These are phyloP conservation scores for Sebastes miniatus DNA, from an alignment of 2,797 vertebrate genomes.

Conservation along the genomic window DNA sequence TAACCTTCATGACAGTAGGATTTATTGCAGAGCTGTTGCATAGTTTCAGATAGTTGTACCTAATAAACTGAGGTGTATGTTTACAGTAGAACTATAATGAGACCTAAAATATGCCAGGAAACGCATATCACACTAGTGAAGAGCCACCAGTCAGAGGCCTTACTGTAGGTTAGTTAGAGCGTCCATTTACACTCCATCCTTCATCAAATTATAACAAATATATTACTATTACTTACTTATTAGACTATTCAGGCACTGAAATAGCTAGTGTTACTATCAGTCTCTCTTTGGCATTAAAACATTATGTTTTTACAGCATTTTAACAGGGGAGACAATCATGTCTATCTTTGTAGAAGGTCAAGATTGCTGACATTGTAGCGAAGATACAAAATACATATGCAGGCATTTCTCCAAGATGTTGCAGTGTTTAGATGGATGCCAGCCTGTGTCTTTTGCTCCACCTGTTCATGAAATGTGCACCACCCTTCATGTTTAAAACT, in stretches of 20 bases:
- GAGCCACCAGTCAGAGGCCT: background rate
- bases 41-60: background rate
- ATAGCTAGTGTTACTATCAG: constrained; percentile 10
- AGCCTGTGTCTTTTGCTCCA: background rate
- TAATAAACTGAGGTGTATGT: background rate
- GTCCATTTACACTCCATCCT: background rate
- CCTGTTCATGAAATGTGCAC: background rate
- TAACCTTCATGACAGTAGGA: background rate
- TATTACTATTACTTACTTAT: background rate
- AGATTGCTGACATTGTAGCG: background rate
- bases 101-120: background rate
- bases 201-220: constrained; percentile 29
- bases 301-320: background rate
- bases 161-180: background rate
- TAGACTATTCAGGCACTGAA: background rate
- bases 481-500: constrained; percentile 26
- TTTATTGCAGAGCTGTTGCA: background rate
- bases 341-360: background rate
- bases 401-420: background rate
- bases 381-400: background rate
- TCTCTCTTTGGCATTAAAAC: constrained; percentile 3
- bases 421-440: background rate
- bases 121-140: background rate
- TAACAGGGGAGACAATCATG: background rate
- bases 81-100: background rate